phyloP scores from a whole-genome alignment of 2,113 vertebrate genomes.

The Micronisus gabar region DNA sequence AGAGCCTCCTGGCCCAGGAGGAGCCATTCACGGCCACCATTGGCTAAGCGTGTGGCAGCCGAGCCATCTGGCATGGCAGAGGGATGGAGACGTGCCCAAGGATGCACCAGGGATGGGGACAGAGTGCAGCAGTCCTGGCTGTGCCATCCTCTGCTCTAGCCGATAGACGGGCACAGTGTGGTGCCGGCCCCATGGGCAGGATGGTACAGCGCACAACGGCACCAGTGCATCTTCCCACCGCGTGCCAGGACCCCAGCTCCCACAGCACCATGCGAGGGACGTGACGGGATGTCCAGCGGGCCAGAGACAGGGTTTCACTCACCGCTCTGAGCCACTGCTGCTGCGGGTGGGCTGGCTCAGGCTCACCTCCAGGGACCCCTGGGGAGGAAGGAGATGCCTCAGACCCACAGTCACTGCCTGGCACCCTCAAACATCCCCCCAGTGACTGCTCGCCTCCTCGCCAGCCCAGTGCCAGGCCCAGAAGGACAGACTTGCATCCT shows the following conservation, averaged over 20 bases:
- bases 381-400: not conserved
- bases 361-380: constrained; percentile 87
- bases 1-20: not conserved
- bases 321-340: constrained; percentile 87
- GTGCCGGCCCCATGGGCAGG: not conserved
- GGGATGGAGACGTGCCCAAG: not conserved
- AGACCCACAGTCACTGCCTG: not conserved
- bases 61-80: fast-evolving
- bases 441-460: fast-evolving
- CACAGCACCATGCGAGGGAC: fast-evolving
- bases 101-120: not conserved
- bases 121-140: fast-evolving
- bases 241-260: not conserved
- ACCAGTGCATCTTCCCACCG: not conserved
- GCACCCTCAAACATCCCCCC: fast-evolving
- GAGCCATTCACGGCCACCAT: not conserved
- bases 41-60: not conserved
- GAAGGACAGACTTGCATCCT: not conserved
- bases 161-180: fast-evolving
- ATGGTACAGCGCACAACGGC: not conserved
- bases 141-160: not conserved
- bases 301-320: constrained; percentile 27
- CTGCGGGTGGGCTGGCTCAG: constrained; percentile 84
- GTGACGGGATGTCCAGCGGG: fast-evolving
- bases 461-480: not conserved